Conservation (phyloP, 1,140 invertebrate species). For the Battus philenor region DNA sequence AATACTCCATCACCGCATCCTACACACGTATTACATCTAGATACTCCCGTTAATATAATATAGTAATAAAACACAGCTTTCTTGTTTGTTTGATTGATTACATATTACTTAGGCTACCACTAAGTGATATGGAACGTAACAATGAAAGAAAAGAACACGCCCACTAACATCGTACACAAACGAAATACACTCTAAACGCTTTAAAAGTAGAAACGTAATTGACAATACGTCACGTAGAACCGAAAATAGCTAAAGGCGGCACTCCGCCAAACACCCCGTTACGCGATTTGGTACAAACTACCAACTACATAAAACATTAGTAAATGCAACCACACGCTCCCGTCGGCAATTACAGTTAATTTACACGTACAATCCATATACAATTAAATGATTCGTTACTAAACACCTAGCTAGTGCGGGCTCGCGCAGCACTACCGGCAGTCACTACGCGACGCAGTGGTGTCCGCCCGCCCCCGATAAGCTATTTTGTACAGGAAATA, state of each 20-base stretch:
- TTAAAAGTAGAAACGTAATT: constrained; percentile 50
- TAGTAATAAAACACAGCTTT: constrained; percentile 55
- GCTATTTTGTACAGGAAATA: constrained; percentile 31
- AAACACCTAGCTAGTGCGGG: constrained; percentile 20
- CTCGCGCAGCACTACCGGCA: too few species aligned
- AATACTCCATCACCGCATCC: constrained; percentile 52
- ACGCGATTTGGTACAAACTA: constrained; percentile 68
- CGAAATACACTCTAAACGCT: constrained; percentile 30
- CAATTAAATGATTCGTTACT: constrained; percentile 29
- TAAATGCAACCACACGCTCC: constrained; percentile 68
- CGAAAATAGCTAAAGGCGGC: constrained; percentile 28
- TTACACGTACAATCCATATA: constrained; percentile 36
- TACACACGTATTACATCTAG: constrained; percentile 43
- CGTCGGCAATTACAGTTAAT: constrained; percentile 34
- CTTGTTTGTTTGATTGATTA: constrained; percentile 38
- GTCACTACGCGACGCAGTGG: too few species aligned
- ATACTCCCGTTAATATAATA: constrained; percentile 46
- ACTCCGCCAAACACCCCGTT: constrained; percentile 30
- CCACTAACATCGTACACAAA: constrained; percentile 38
- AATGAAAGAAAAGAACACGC: constrained; percentile 24
- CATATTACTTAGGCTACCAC: constrained; percentile 25
- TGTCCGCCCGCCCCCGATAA: constrained; percentile 6
- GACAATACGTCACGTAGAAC: constrained; percentile 51
- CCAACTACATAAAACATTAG: constrained; percentile 67
- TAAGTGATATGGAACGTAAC: constrained; percentile 60